Percentiles rank a stretch among this genome's conserved stretches.
phyloP scores from a whole-genome alignment of 2,797 vertebrate species.

The Emys orbicularis region DNA sequence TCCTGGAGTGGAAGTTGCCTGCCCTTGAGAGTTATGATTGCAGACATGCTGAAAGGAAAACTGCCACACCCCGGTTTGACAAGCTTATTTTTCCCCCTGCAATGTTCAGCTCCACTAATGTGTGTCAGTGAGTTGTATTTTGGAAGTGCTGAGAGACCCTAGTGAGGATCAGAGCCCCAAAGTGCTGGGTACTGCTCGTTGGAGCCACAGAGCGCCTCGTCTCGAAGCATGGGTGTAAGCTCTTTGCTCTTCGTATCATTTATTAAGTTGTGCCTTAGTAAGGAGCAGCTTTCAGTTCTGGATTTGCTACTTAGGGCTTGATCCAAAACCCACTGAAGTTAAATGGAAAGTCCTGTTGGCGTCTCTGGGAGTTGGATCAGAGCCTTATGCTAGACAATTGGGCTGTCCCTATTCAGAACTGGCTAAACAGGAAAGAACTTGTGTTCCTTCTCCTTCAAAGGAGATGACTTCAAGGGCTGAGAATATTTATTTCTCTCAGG shows the following conservation, averaged over 20 bases:
- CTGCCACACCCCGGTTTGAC: neutral
- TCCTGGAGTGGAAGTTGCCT: neutral
- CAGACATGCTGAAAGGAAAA: neutral
- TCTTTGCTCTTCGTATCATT: neutral
- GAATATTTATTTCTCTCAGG: neutral
- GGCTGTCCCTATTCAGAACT: neutral
- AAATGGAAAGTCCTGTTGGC: constrained; percentile 14
- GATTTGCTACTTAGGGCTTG: neutral
- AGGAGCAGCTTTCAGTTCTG: neutral
- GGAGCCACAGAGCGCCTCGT: neutral
- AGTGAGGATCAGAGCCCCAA: rapidly evolving
- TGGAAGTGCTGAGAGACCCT: neutral
- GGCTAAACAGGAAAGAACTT: neutral
- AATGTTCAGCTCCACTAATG: neutral
- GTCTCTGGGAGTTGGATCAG: constrained; percentile 28
- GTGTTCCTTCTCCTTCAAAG: neutral
- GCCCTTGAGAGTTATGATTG: neutral
- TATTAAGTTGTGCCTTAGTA: neutral
- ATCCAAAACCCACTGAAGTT: neutral
- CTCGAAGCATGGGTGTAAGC: neutral
- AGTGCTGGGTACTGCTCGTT: neutral
- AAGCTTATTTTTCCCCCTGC: neutral
- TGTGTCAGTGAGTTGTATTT: neutral
- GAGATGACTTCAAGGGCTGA: neutral
- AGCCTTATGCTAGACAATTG: constrained; percentile 32